These are phyloP conservation scores for Drosophila sturtevanti DNA, from an alignment of 1,140 invertebrate species.

Conservation along the genomic window DNA sequence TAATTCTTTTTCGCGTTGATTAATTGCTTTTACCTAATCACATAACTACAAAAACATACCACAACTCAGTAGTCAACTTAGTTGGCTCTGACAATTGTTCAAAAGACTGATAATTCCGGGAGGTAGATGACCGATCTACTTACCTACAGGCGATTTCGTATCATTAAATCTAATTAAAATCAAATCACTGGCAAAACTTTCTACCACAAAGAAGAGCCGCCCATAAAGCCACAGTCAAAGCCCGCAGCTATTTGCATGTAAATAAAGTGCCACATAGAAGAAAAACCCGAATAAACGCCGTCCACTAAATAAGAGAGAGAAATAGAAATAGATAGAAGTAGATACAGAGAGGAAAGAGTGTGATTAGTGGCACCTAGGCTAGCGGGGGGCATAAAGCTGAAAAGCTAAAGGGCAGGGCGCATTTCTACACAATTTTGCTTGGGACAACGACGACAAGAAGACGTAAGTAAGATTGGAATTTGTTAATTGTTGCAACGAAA, in stretches of 20 bases:
- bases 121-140: constrained; percentile 5
- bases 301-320: constrained; percentile 42
- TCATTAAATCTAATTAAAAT: constrained; percentile 32
- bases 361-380: constrained; percentile 39
- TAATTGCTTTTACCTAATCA: constrained; percentile 58
- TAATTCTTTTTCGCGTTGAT: constrained; percentile 64
- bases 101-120: constrained; percentile 64
- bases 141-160: constrained; percentile 61
- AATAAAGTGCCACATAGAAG: constrained; percentile 56
- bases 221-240: constrained; percentile 43
- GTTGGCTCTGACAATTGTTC: constrained; percentile 56
- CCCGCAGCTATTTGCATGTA: constrained; percentile 21
- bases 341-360: constrained; percentile 37
- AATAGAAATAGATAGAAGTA: constrained; percentile 15
- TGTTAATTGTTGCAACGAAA: constrained; percentile 44
- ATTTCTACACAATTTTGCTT: constrained; percentile 64
- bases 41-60: constrained; percentile 49
- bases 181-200: constrained; percentile 65
- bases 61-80: constrained; percentile 11
- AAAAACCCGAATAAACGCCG: constrained; percentile 34
- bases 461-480: constrained; percentile 71
- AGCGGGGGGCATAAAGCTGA: constrained; percentile 14
- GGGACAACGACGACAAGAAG: constrained; percentile 75
- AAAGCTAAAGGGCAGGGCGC: constrained; percentile 37
- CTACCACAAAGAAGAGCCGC: constrained; percentile 48